Base-by-base conservation (phyloP, 1,140 invertebrate genomes). In the Papilio xuthus region DNA sequence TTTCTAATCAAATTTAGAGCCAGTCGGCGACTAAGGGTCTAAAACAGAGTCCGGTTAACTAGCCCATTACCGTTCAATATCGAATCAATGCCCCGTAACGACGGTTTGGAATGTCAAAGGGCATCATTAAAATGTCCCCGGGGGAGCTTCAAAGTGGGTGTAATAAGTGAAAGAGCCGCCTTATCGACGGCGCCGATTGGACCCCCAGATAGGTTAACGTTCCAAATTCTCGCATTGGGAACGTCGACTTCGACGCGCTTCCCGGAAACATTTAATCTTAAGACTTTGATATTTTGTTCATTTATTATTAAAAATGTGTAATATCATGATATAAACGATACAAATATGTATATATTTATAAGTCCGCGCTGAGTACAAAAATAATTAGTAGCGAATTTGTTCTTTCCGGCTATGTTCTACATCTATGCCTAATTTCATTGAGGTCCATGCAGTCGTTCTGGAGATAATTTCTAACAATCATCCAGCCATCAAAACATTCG, bases 71-170 rank as follows among this genome's bases (percentile, higher is more conserved):
- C 72, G 44, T 56, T 75, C 44, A 47, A 72, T 26, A 53, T 37
- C 72, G 50, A 75, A 75, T 75, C 72, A 75, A 53, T 75, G 72
- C 50, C 8, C 42, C 42, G n/a, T 47, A 81, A 81, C 77, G 78
- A 76, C 69, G 75, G 71, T 80, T 78, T 69, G 47, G 37, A 78
- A 80, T 77, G 78, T 79, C 76, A 79, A 82, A 82, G 42, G 72
- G 71, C 71, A 69, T 78, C 78, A 80, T 82, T 82, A 79, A 78
- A 82, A 79, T 76, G 75, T 78, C 71, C 63, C 78, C 13, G n/a
- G 56, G 23, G 67, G 67, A 63, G 56, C 53, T 79, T 80, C 80
- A 79, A 81, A 81, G 80, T 81, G 67, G 80, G 80, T 78, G 80
- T 78, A 80, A 78, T 80, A 78, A 82, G 73, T 77, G 71, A 80